Conservation (phyloP, 1,140 invertebrate genomes). For the Lepidostoma basale region DNA sequence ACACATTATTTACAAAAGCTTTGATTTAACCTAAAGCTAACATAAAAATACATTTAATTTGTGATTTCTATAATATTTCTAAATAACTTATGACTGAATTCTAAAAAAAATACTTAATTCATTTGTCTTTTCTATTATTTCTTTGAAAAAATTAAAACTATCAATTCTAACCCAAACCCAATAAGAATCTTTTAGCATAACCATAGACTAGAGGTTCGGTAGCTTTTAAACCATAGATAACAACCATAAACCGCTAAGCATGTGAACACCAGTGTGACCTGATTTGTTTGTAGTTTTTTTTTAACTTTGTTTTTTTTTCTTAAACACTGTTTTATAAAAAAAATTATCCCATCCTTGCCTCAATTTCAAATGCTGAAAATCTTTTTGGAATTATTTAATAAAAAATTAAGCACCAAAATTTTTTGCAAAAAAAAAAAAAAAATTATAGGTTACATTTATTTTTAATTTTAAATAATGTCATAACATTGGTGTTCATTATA, state of each 20-base stretch:
- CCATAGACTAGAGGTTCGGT: neutral
- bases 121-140: no score
- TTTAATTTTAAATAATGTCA: neutral
- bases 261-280: constrained; percentile 31
- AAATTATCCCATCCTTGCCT: neutral
- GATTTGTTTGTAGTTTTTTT: constrained; percentile 11
- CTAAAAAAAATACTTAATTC: no score
- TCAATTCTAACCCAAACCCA: no score
- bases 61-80: no score
- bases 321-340: constrained; percentile 16
- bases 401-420: neutral
- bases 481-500: constrained; percentile 24
- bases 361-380: neutral
- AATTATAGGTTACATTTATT: neutral
- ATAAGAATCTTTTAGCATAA: no score
- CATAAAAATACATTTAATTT: no score
- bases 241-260: constrained; percentile 14
- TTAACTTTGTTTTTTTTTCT: constrained; percentile 23
- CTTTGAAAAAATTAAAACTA: no score
- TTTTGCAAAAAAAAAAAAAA: neutral
- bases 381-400: constrained; percentile 8
- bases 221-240: neutral
- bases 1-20: no score
- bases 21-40: no score
- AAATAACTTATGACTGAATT: no score